Evolutionary conservation across 2,888 invertebrate genomes (phyloP).

Genomic region (Caenorhabditis sp.): DNA sequence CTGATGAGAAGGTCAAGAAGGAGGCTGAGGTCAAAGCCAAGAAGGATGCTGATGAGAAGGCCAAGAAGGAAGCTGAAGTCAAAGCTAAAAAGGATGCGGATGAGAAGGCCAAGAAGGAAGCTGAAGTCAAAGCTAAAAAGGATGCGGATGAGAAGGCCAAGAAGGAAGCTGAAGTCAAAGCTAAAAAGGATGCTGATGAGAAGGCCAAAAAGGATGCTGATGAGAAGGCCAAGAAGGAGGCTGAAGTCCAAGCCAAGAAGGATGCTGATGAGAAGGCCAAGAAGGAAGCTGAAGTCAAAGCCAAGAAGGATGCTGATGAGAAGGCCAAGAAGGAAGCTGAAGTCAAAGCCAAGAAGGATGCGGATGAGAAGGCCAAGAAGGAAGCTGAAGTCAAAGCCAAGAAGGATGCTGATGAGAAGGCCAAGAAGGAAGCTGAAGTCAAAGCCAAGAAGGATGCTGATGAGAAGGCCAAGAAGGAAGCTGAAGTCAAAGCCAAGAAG

Average conservation of each 20-base stretch:
- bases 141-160: slow-evolving; percentile 4
- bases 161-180: slow-evolving; percentile 4
- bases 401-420: neutral
- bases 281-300: slow-evolving; percentile 8
- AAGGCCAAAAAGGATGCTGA: slow-evolving; percentile 2
- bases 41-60: slow-evolving; percentile 1
- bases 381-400: neutral
- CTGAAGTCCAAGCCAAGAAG: slow-evolving; percentile 3
- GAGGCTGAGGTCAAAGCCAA: neutral
- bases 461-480: slow-evolving; percentile 2
- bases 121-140: slow-evolving; percentile 3
- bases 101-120: slow-evolving; percentile 5
- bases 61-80: neutral
- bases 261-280: slow-evolving; percentile 5
- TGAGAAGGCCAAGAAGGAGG: slow-evolving; percentile 4
- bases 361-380: slow-evolving; percentile 1
- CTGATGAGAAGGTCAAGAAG: slow-evolving; percentile 3
- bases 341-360: neutral
- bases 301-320: slow-evolving; percentile 1
- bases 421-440: slow-evolving; percentile 3
- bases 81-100: slow-evolving; percentile 2
- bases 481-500: neutral
- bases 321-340: slow-evolving; percentile 9
- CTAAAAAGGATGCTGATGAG: slow-evolving; percentile 10
- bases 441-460: slow-evolving; percentile 13